Conservation (phyloP, 2,113 vertebrate species). For the Anguilla rostrata region DNA sequence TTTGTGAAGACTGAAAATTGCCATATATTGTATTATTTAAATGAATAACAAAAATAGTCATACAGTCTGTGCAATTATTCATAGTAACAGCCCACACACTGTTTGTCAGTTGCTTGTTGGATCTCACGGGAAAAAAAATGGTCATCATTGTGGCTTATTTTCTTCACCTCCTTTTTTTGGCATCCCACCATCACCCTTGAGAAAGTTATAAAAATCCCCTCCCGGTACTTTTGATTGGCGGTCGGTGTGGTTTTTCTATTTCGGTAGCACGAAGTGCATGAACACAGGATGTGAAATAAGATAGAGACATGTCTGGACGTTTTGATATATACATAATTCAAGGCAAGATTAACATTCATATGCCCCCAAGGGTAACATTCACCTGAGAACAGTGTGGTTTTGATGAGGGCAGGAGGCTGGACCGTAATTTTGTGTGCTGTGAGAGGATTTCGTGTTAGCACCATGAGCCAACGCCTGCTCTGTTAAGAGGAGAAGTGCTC, state of each 20-base stretch:
- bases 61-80: neutral
- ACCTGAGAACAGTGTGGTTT: too few relatives aligned
- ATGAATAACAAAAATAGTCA: neutral
- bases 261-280: neutral
- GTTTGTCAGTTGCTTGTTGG: neutral
- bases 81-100: neutral
- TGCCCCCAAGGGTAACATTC: too few relatives aligned
- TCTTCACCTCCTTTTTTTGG: neutral
- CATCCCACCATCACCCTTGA: neutral
- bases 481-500: neutral
- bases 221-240: neutral
- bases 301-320: too few relatives aligned
- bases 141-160: neutral
- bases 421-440: too few relatives aligned
- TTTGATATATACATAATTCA: too few relatives aligned
- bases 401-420: too few relatives aligned
- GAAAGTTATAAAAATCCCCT: constrained; percentile 25
- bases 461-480: neutral
- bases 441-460: neutral
- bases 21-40: too few relatives aligned
- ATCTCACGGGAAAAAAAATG: neutral
- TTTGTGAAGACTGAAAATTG: too few relatives aligned
- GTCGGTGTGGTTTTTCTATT: neutral
- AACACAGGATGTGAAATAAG: too few relatives aligned
- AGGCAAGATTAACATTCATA: too few relatives aligned